These are phyloP conservation scores for Halcyon malimbica DNA, from an alignment of 2,113 vertebrate genomes.

Conservation along the genomic window DNA sequence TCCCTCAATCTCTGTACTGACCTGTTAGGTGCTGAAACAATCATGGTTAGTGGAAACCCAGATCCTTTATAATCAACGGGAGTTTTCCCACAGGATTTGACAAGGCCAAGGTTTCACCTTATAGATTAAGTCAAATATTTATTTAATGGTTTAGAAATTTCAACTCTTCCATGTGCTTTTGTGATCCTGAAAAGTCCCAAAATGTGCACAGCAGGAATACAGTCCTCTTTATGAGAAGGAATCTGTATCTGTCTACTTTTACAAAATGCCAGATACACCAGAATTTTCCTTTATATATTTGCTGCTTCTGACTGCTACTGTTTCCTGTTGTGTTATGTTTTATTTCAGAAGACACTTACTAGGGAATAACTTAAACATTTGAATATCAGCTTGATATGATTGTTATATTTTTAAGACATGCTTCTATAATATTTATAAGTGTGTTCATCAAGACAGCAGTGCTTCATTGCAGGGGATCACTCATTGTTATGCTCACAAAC, in stretches of 20 bases:
- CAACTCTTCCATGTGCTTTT: neutral
- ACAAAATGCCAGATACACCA: neutral
- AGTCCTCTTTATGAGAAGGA: neutral
- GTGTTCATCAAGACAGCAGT: conserved; percentile 34
- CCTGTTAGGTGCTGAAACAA: neutral
- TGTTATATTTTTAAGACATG: conserved; percentile 10
- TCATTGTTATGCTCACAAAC: neutral
- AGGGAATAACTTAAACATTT: neutral
- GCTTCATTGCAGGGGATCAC: neutral
- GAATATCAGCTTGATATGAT: neutral
- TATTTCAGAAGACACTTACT: neutral
- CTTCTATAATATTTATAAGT: conserved; percentile 24
- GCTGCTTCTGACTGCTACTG: neutral
- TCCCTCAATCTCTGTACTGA: neutral
- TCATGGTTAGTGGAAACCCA: neutral
- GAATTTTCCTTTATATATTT: neutral
- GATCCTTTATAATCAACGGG: neutral
- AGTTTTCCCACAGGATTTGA: neutral
- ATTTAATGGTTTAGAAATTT: neutral
- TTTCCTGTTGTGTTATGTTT: neutral
- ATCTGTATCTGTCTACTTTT: neutral
- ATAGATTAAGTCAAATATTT: neutral
- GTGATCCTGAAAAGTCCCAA: neutral
- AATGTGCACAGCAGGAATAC: neutral
- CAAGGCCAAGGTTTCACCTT: neutral